Conservation (phyloP, 1,140 invertebrate species). For the Bombus breviceps region DNA sequence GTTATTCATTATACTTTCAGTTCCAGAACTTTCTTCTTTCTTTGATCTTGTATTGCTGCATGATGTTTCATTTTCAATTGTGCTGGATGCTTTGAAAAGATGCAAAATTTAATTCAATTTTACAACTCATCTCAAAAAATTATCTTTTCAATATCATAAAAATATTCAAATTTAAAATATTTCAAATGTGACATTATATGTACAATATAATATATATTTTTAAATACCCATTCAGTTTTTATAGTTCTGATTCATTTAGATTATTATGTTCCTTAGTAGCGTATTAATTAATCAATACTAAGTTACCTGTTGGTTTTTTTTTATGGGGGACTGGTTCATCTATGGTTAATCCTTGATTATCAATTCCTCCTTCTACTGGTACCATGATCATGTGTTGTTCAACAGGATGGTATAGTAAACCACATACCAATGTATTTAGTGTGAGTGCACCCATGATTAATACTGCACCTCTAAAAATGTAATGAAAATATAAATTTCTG, state of each 20-base stretch:
- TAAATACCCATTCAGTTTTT: neutral
- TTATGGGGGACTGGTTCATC: slow-evolving; percentile 60
- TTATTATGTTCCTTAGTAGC: neutral
- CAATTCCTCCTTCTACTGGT: slow-evolving; percentile 82
- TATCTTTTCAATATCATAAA: neutral
- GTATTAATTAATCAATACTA: no score
- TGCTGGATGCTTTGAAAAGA: neutral
- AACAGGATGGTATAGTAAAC: slow-evolving; percentile 91
- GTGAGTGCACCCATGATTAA: slow-evolving; percentile 91
- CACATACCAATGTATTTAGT: slow-evolving; percentile 90
- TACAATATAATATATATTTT: neutral
- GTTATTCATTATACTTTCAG: neutral
- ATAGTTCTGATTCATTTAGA: neutral
- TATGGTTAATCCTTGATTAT: slow-evolving; percentile 79
- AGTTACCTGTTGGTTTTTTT: slow-evolving; percentile 23
- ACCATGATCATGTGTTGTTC: slow-evolving; percentile 89
- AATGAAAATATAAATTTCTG: slow-evolving; percentile 75
- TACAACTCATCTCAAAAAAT: no score
- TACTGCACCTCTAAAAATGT: slow-evolving; percentile 86
- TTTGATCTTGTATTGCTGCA: neutral
- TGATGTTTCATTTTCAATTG: slow-evolving; percentile 12
- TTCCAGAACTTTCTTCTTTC: slow-evolving; percentile 6
- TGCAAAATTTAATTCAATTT: no score
- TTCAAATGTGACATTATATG: neutral
- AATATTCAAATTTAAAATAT: neutral